phyloP scores from a whole-genome alignment of 2,888 invertebrate species.

The Pandemis corylana region DNA sequence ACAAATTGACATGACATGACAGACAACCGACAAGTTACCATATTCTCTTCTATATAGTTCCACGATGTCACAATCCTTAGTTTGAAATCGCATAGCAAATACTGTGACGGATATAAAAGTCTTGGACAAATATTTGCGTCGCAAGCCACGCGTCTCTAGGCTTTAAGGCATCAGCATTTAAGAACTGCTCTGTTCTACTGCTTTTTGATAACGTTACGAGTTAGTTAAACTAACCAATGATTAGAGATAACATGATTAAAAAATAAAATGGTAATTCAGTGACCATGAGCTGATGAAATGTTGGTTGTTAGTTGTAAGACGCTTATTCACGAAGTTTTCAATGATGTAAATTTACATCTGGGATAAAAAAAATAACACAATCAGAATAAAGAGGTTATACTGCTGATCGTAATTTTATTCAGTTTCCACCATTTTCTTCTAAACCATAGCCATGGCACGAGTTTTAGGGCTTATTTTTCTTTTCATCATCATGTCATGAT shows the following conservation, averaged over 20 bases:
- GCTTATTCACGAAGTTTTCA: not conserved
- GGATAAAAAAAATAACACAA: too few relatives aligned
- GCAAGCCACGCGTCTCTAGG: constrained; percentile 1
- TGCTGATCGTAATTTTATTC: too few relatives aligned
- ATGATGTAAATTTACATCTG: too few relatives aligned
- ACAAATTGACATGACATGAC: too few relatives aligned
- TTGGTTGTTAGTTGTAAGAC: not conserved
- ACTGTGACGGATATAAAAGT: not conserved
- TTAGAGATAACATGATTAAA: not conserved
- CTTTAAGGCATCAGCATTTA: not conserved
- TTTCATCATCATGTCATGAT: too few relatives aligned
- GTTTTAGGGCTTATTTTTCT: too few relatives aligned
- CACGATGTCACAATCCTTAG: not conserved
- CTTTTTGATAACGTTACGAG: not conserved
- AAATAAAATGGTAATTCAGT: constrained; percentile 12
- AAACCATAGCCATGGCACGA: too few relatives aligned
- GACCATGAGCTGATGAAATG: not conserved
- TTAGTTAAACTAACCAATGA: not conserved
- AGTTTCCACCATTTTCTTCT: too few relatives aligned
- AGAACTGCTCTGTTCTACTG: constrained; percentile 2
- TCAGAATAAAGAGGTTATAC: too few relatives aligned
- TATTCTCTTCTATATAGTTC: not conserved
- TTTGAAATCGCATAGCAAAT: not conserved
- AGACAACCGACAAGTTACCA: not conserved
- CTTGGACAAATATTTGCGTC: constrained; percentile 7